phyloP scores from a whole-genome alignment of 1,140 invertebrate species.

The Oryctes rhinoceros region DNA sequence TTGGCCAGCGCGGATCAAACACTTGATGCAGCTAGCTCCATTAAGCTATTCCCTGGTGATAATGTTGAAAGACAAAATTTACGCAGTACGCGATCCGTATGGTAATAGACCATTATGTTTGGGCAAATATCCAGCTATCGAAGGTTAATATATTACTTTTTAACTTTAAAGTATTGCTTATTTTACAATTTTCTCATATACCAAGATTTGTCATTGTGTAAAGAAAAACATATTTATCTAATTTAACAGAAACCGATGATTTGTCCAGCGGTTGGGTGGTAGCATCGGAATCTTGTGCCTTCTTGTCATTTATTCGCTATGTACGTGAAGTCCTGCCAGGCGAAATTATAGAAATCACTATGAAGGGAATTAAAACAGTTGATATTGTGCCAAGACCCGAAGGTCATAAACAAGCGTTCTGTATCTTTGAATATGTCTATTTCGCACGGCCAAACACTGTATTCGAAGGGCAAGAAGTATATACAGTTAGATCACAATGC shows the following conservation, averaged over 20 bases:
- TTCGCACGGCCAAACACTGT: slow-evolving; percentile 94
- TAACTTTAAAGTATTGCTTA: neutral
- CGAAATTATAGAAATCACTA: slow-evolving; percentile 93
- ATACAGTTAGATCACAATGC: slow-evolving; percentile 92
- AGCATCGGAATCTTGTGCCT: slow-evolving; percentile 96
- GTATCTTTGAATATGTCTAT: slow-evolving; percentile 99
- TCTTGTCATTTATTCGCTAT: slow-evolving; percentile 88
- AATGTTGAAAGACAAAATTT: slow-evolving; percentile 93
- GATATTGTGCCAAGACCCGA: slow-evolving; percentile 81
- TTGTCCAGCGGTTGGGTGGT: slow-evolving; percentile 87
- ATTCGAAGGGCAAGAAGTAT: slow-evolving; percentile 95
- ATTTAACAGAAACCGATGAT: slow-evolving; percentile 55
- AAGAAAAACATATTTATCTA: neutral
- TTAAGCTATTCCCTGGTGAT: slow-evolving; percentile 93
- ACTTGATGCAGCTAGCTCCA: slow-evolving; percentile 90
- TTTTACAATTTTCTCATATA: too few relatives aligned
- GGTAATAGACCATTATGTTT: slow-evolving; percentile 95
- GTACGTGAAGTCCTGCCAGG: slow-evolving; percentile 88
- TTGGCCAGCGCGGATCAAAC: slow-evolving; percentile 89
- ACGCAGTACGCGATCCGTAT: slow-evolving; percentile 93
- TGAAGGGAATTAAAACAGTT: slow-evolving; percentile 83
- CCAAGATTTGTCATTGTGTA: too few relatives aligned
- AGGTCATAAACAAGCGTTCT: slow-evolving; percentile 82
- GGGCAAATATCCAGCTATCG: slow-evolving; percentile 83
- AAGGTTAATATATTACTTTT: slow-evolving; percentile 13